A percentile compares a stretch with the other conserved stretches of the same genome.
phyloP scores from a whole-genome alignment of 2,888 invertebrate species.

The Pantelozetes paolii region DNA sequence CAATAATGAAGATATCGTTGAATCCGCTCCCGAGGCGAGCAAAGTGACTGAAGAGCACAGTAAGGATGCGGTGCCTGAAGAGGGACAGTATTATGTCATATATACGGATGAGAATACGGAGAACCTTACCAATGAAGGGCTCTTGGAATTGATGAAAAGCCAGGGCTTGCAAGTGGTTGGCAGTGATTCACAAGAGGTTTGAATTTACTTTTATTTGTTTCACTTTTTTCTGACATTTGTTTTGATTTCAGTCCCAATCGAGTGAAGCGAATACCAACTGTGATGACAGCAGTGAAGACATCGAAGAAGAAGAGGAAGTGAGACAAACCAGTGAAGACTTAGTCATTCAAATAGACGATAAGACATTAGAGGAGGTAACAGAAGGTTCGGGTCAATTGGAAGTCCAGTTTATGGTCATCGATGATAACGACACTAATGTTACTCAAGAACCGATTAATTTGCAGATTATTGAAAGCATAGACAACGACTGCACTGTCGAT shows the following conservation, averaged over 20 bases:
- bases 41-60: not conserved
- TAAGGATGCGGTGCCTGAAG: not conserved
- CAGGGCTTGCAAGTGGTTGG: not conserved
- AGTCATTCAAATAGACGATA: not conserved
- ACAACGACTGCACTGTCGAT: not conserved
- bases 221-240: no score
- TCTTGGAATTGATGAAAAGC: not conserved
- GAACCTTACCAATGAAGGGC: not conserved
- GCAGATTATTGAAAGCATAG: not conserved
- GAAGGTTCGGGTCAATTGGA: not conserved
- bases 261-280: not conserved
- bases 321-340: not conserved
- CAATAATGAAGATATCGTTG: not conserved
- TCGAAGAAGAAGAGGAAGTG: not conserved
- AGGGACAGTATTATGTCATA: not conserved
- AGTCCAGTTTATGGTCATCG: not conserved
- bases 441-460: not conserved
- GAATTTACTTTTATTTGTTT: not conserved
- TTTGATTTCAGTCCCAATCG: not conserved
- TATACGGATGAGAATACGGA: not conserved
- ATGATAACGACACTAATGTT: not conserved
- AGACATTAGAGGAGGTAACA: not conserved
- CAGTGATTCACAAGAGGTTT: slow-evolving; percentile 1
- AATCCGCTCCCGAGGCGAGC: not conserved
- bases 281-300: no score